phyloP scores from a whole-genome alignment of 2,888 invertebrate genomes.

The Frankliniella intonsa region DNA sequence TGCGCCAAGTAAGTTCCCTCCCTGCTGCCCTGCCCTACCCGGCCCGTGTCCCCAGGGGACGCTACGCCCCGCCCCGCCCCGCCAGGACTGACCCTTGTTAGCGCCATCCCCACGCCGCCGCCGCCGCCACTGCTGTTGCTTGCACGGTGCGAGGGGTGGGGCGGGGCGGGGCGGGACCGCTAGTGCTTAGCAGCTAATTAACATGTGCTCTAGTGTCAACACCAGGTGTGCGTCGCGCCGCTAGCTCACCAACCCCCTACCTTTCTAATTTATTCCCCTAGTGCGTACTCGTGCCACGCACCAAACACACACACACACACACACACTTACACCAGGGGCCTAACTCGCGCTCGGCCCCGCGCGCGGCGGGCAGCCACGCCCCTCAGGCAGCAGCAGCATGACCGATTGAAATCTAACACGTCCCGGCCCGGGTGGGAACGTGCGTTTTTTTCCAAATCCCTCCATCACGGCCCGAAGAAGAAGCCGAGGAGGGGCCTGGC shows the following conservation, averaged over 20 bases:
- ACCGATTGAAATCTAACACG: slow-evolving; percentile 23
- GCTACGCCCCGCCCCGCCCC: background rate
- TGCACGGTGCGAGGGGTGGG: background rate
- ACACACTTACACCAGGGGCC: too few relatives aligned
- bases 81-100: slow-evolving; percentile 20
- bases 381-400: background rate
- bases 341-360: background rate
- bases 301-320: too few relatives aligned
- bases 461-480: background rate
- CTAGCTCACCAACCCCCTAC: background rate
- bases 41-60: too few relatives aligned
- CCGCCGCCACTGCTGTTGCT: background rate
- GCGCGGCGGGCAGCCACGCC: background rate
- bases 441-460: slow-evolving; percentile 24
- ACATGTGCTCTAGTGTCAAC: slow-evolving; percentile 5
- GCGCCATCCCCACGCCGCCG: background rate
- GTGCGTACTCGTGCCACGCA: too few relatives aligned
- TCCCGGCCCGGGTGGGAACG: background rate
- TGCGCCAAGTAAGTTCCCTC: too few relatives aligned
- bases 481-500: background rate
- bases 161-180: background rate
- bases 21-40: too few relatives aligned
- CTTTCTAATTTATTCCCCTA: background rate
- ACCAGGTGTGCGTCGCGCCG: slow-evolving; percentile 1
- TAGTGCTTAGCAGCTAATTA: slow-evolving; percentile 15